A percentile compares a stretch with the other conserved stretches of the same genome.
Conservation (phyloP, 1,140 invertebrate genomes). For the Drosophila kohkoa region DNA sequence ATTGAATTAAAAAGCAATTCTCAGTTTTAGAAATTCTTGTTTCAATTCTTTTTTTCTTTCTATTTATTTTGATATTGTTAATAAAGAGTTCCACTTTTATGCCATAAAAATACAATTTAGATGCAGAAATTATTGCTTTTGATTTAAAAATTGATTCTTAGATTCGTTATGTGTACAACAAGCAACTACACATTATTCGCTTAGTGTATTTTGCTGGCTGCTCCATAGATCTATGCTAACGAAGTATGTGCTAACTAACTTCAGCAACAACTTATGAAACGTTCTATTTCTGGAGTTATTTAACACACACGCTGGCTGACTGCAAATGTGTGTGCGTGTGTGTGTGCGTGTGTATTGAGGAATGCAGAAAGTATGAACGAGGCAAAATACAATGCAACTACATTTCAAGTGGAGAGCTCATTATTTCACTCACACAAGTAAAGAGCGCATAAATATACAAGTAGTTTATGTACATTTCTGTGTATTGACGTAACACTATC, state of each 20-base stretch:
- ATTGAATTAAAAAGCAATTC: too few relatives aligned
- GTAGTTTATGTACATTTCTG: background rate
- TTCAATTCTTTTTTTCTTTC: too few relatives aligned
- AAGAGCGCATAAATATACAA: background rate
- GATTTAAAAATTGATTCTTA: too few relatives aligned
- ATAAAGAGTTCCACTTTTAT: too few relatives aligned
- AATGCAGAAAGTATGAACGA: conserved; percentile 1
- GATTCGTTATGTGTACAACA: too few relatives aligned
- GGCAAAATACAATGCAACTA: conserved; percentile 34
- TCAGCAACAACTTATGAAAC: background rate
- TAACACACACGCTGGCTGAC: conserved; percentile 2
- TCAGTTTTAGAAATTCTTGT: too few relatives aligned
- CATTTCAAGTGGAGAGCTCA: conserved; percentile 45
- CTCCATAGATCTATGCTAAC: background rate
- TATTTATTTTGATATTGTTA: too few relatives aligned
- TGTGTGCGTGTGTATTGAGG: background rate
- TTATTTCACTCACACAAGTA: conserved; percentile 37
- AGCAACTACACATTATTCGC: too few relatives aligned
- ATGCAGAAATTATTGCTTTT: too few relatives aligned
- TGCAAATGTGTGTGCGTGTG: background rate
- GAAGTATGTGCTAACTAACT: conserved; percentile 3
- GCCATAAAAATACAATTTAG: too few relatives aligned
- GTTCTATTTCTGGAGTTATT: conserved; percentile 5
- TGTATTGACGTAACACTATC: background rate
- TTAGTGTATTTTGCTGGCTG: too few relatives aligned